These are phyloP conservation scores for Zoanthus solanderi DNA, from an alignment of 92 coral and sea anemone species.

Conservation along the genomic window DNA sequence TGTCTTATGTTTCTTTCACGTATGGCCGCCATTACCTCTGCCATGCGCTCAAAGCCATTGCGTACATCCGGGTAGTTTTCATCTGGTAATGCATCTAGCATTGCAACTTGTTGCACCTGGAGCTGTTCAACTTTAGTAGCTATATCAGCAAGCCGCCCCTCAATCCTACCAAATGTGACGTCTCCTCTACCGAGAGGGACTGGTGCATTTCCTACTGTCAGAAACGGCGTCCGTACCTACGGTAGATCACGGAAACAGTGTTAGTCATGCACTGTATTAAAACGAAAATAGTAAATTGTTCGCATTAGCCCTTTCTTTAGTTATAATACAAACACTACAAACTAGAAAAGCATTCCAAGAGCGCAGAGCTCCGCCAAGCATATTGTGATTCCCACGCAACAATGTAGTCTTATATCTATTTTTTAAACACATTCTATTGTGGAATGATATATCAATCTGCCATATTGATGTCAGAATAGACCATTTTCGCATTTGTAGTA, in stretches of 20 bases:
- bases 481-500: no score
- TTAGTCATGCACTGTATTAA: no score
- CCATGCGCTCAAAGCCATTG: conserved; percentile 8
- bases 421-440: no score
- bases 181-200: not conserved
- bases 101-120: conserved; percentile 9
- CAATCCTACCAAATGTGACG: conserved; percentile 17
- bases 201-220: conserved; percentile 28
- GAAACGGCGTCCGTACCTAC: conserved; percentile 31
- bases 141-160: conserved; percentile 22
- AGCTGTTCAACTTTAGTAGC: conserved; percentile 1
- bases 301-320: no score
- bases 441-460: no score
- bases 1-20: conserved; percentile 17
- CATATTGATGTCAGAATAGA: no score
- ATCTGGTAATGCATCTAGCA: conserved; percentile 31
- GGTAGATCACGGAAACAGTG: not conserved
- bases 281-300: no score
- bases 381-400: no score
- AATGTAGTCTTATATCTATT: no score
- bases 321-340: no score
- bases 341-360: no score
- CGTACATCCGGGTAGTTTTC: not conserved
- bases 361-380: no score
- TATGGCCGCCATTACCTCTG: conserved; percentile 1